phyloP scores from a whole-genome alignment of 1,140 invertebrate species.

The Muscidifurax raptorellus region DNA sequence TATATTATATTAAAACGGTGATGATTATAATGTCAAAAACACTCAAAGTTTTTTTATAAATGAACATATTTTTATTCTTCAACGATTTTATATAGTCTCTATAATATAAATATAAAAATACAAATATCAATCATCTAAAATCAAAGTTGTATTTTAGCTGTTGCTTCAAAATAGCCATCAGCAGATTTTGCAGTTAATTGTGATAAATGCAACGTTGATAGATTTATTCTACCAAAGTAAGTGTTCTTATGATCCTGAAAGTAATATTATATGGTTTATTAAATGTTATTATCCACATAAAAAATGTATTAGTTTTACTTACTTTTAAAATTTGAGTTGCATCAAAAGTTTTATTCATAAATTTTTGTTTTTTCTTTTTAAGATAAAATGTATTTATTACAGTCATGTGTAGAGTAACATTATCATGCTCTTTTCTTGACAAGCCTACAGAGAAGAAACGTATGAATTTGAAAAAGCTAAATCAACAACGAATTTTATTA shows the following conservation, averaged over 20 bases:
- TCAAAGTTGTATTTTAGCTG: conserved; percentile 57
- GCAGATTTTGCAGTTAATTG: conserved; percentile 62
- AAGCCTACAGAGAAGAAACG: conserved; percentile 47
- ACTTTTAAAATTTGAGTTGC: conserved; percentile 81
- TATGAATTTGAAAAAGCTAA: conserved; percentile 42
- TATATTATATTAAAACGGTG: too few relatives aligned
- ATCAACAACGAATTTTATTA: conserved; percentile 66
- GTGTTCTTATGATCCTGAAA: conserved; percentile 76
- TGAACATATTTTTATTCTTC: too few relatives aligned
- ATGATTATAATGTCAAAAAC: too few relatives aligned
- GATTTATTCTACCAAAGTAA: conserved; percentile 76
- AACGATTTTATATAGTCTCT: background rate
- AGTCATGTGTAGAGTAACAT: conserved; percentile 86
- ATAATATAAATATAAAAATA: background rate
- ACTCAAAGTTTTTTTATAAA: too few relatives aligned
- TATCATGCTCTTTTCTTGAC: conserved; percentile 28
- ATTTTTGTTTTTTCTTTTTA: conserved; percentile 65
- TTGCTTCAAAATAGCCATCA: conserved; percentile 49
- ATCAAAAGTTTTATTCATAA: conserved; percentile 77
- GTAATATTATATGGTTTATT: conserved; percentile 51
- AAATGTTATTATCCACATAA: conserved; percentile 40
- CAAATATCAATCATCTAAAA: background rate
- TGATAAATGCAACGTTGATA: conserved; percentile 78
- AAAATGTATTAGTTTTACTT: conserved; percentile 48
- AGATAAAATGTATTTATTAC: conserved; percentile 83